Evolutionary conservation across 2,113 vertebrate genomes (phyloP), one percentile per base, ranked within the genome.

Genomic region (Odocoileus virginianus): DNA sequence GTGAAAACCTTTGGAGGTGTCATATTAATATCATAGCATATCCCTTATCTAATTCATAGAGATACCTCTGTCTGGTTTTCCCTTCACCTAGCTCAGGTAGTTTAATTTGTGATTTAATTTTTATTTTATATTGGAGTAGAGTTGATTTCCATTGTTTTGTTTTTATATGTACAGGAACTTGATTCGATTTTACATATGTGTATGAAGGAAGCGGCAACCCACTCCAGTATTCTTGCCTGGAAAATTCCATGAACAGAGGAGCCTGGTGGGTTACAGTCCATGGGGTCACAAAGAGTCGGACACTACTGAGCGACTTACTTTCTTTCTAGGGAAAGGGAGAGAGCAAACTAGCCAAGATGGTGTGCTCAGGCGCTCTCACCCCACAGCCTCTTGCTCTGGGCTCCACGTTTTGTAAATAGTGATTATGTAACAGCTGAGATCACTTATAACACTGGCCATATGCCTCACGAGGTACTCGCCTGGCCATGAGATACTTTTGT

Each of bases 391-490:
- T 17, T 8, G 30, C 61, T 64, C 60, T 8, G 15, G 61, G 30
- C 30, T 64, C 30, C 61, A 64, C 7, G 7, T 64, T 64, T n/a
- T n/a, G 61, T 64, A 64, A 64, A 64, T 64, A 64, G 17, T 8
- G 15, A 64, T n/a, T n/a, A 64, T 4, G 7, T 17, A n/a, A 64
- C 61, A 64, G 30, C 61, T 64, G 61, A 64, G 61, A n/a, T 64
- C 30, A 17, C 30, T 64, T 64, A n/a, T 9, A 64, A 64, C 7
- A 0, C 61, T n/a, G 61, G 61, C 15, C 61, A 17, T n/a, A 30
- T 17, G 15, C 16, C 3, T 17, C 15, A 17, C 0, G 15, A 17
- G 30, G 15, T 14, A 16, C 30, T n/a, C 1, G 15, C 61, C n/a
- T 64, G 61, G 30, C 30, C 30, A 17, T 17, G 61, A 33, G 61